These are phyloP conservation scores for Perca fluviatilis DNA, from an alignment of 2,113 vertebrate species.

Conservation along the genomic window DNA sequence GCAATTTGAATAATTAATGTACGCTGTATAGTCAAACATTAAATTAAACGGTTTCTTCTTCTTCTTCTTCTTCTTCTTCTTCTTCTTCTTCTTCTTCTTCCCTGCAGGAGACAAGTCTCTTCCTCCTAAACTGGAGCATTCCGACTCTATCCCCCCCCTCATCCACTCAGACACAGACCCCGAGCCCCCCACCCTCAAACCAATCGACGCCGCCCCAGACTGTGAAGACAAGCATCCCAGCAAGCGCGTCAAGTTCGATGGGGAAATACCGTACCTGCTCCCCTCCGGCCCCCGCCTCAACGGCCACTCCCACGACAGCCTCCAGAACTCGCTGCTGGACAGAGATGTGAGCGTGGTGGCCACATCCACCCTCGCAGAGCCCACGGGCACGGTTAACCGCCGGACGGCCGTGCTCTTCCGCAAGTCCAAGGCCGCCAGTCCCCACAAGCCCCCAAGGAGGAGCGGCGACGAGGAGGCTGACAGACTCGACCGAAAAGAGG, in stretches of 20 bases:
- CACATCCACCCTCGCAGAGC: conserved; percentile 91
- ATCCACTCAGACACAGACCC: conserved; percentile 92
- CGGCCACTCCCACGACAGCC: conserved; percentile 89
- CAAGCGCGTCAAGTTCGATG: conserved; percentile 88
- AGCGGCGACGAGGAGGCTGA: conserved; percentile 41
- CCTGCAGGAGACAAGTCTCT: conserved; percentile 94
- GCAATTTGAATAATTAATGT: background rate
- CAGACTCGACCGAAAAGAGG: background rate
- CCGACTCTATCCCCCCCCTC: conserved; percentile 94
- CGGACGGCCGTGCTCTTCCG: conserved; percentile 94
- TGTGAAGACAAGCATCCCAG: conserved; percentile 85
- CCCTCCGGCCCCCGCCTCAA: conserved; percentile 87
- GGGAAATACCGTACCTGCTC: conserved; percentile 84
- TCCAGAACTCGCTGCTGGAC: conserved; percentile 87
- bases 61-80: background rate
- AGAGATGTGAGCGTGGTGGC: conserved; percentile 90
- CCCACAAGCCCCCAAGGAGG: conserved; percentile 88
- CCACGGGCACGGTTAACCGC: conserved; percentile 90
- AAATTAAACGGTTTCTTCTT: background rate
- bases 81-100: background rate
- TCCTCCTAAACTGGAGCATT: conserved; percentile 97
- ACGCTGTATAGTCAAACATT: background rate
- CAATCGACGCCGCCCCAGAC: conserved; percentile 90
- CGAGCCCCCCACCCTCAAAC: conserved; percentile 97
- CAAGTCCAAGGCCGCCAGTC: conserved; percentile 93